A percentile compares a stretch with the other conserved stretches of the same genome.
Evolutionary conservation across 2,888 invertebrate species (phyloP).

Genomic region (Xanthorhoe spadicearia): DNA sequence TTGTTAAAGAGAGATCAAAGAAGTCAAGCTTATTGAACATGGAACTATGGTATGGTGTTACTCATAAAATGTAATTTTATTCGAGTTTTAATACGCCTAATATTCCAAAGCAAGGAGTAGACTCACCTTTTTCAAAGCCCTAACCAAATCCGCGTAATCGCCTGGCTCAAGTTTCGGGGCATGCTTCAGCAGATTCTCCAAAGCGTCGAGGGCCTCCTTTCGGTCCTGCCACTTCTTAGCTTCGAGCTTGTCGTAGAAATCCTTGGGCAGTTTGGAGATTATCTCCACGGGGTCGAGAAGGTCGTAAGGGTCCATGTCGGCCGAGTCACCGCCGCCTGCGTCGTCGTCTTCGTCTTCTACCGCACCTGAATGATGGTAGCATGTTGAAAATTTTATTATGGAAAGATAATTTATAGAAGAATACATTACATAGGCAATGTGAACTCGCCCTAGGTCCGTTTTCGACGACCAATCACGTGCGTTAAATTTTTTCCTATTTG

Average conservation of each 20-base stretch:
- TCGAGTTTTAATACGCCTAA: no score
- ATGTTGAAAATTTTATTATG: background rate
- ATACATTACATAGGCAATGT: no score
- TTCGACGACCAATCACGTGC: no score
- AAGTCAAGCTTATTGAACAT: no score
- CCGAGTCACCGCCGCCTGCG: slow-evolving; percentile 85
- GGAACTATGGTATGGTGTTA: no score
- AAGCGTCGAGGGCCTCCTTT: slow-evolving; percentile 94
- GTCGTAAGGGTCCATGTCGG: slow-evolving; percentile 95
- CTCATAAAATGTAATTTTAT: no score
- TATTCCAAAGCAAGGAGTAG: no score
- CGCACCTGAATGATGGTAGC: slow-evolving; percentile 52
- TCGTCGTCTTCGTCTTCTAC: slow-evolving; percentile 84
- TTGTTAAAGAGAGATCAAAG: no score
- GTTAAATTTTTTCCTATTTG: no score
- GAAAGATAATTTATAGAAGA: no score
- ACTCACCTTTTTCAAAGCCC: slow-evolving; percentile 91
- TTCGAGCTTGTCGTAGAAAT: slow-evolving; percentile 97
- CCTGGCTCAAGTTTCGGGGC: slow-evolving; percentile 95
- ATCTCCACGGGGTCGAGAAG: slow-evolving; percentile 96
- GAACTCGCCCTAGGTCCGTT: no score
- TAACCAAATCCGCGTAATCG: slow-evolving; percentile 95
- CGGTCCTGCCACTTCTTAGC: slow-evolving; percentile 99
- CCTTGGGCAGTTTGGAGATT: slow-evolving; percentile 95
- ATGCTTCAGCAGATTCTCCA: slow-evolving; percentile 91